phyloP scores from a whole-genome alignment of 2,797 vertebrate species.

The Aratinga solstitialis region DNA sequence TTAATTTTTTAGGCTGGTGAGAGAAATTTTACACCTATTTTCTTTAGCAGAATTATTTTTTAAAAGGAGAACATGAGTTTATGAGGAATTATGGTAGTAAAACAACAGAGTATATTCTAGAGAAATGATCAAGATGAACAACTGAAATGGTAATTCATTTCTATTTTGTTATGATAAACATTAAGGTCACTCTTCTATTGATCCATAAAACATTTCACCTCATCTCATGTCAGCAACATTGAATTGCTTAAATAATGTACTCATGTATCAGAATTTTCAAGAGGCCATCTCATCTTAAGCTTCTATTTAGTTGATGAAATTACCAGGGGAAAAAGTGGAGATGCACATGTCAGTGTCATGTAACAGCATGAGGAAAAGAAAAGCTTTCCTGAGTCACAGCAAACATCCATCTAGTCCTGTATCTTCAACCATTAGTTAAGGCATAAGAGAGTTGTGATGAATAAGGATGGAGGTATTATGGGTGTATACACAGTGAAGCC shows the following conservation, averaged over 20 bases:
- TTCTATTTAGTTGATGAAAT: not conserved
- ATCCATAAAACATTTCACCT: not conserved
- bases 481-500: rapidly evolving
- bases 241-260: not conserved
- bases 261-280: not conserved
- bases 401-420: not conserved
- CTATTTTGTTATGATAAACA: not conserved
- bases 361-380: not conserved
- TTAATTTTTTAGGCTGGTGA: not conserved
- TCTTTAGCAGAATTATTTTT: not conserved
- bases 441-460: not conserved
- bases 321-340: not conserved
- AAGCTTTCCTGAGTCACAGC: not conserved
- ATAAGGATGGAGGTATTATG: not conserved
- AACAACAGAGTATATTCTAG: not conserved
- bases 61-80: not conserved
- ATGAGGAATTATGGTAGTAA: not conserved
- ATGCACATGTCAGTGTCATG: not conserved
- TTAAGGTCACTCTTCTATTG: not conserved
- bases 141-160: not conserved
- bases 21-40: not conserved
- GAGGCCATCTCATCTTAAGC: not conserved
- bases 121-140: not conserved
- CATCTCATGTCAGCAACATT: not conserved
- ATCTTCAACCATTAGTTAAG: not conserved